Conservation (phyloP, 2,113 vertebrate species). For the Ochotona princeps region DNA sequence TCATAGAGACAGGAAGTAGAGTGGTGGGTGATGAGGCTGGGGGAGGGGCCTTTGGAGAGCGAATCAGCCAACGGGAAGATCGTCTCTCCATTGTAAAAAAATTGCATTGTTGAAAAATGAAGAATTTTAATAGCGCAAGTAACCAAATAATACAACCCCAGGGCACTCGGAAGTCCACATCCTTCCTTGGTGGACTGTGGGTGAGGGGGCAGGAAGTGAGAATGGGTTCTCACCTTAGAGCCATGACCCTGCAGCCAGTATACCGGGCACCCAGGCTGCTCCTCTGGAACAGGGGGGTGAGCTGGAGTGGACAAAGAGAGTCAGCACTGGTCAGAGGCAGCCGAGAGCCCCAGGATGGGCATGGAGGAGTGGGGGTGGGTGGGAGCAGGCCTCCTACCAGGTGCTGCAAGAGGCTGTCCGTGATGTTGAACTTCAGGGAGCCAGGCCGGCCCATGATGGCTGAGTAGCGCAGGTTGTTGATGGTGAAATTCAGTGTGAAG, state of each 20-base stretch:
- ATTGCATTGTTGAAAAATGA: background rate
- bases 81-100: background rate
- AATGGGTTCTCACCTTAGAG: slow-evolving; percentile 73
- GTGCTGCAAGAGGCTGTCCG: slow-evolving; percentile 72
- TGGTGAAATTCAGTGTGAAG: slow-evolving; percentile 79
- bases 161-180: background rate
- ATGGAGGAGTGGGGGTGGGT: fast-evolving
- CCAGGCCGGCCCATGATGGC: slow-evolving; percentile 71
- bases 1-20: background rate
- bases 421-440: slow-evolving; percentile 81
- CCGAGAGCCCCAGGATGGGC: fast-evolving
- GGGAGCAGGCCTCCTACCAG: slow-evolving; percentile 76
- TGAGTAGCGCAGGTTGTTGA: slow-evolving; percentile 73
- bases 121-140: background rate
- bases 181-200: fast-evolving
- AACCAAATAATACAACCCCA: background rate
- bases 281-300: slow-evolving; percentile 61
- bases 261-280: slow-evolving; percentile 64
- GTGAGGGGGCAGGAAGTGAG: fast-evolving
- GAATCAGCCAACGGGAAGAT: too few relatives aligned
- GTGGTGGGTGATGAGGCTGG: too few relatives aligned
- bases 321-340: fast-evolving
- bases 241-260: slow-evolving; percentile 61
- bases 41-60: background rate
- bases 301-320: slow-evolving; percentile 65